Percentiles rank a stretch among this genome's conserved stretches.
These are phyloP conservation scores for Neotoma lepida DNA, from an alignment of 2,113 vertebrate species.

Conservation along the genomic window DNA sequence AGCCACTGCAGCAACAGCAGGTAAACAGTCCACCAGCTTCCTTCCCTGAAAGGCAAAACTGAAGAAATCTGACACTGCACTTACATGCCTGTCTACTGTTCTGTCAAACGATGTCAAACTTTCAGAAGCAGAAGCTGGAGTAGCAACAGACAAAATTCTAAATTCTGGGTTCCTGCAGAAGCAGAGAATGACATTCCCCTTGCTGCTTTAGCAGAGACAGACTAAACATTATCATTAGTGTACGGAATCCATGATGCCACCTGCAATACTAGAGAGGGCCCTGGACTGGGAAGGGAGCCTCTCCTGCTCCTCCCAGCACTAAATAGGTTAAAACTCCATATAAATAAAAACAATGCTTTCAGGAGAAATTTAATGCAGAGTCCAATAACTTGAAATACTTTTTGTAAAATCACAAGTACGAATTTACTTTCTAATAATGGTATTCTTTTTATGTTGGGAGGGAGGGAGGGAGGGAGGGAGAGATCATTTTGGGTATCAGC, in stretches of 20 bases:
- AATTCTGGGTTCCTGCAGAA: conserved; percentile 96
- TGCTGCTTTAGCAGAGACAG: conserved; percentile 94
- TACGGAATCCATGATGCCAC: conserved; percentile 73
- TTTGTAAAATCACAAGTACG: not conserved
- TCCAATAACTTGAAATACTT: not conserved
- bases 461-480: too few relatives aligned
- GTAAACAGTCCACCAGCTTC: conserved; percentile 97
- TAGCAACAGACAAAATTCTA: conserved; percentile 92
- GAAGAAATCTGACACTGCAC: conserved; percentile 96
- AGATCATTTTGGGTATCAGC: not conserved
- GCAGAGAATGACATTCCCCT: conserved; percentile 93
- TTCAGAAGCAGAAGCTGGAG: conserved; percentile 95
- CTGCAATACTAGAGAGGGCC: conserved; percentile 77
- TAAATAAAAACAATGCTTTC: conserved; percentile 89
- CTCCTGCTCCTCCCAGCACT: conserved; percentile 67
- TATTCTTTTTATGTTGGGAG: not conserved
- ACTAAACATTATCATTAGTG: conserved; percentile 85
- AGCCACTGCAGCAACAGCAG: conserved; percentile 95
- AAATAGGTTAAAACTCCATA: conserved; percentile 85
- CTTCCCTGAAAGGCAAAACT: conserved; percentile 98
- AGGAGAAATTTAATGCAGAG: conserved; percentile 68
- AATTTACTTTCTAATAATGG: not conserved
- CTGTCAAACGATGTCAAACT: conserved; percentile 97
- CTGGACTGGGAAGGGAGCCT: conserved; percentile 76
- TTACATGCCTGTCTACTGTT: conserved; percentile 94